Base-by-base conservation (phyloP, 2,797 vertebrate genomes). In the Emydoidea blandingii region DNA sequence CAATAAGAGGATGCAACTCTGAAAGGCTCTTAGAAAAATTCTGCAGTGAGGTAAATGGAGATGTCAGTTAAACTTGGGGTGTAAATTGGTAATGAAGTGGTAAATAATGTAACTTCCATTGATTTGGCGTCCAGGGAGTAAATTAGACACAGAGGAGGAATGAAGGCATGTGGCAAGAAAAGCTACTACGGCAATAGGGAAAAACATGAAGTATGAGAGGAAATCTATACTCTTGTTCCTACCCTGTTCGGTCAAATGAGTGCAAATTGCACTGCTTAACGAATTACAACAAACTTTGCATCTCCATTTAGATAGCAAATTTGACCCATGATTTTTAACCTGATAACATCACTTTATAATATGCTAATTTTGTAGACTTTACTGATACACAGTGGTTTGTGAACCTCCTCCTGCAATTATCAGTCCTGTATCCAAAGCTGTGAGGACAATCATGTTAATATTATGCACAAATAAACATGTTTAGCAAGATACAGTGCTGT, bases 21-120 rank as follows among this genome's bases (percentile, higher is more conserved):
- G 79, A 79, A 88, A 86, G 37, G 16, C 12, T 85, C 54, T 84
- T 78, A 3, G 16, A 23, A 83, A 15, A 79, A 91, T 95, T 95
- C 87, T 90, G 29, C 44, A 87, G 78, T 50, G 41, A 88, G 19
- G 49, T 62, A 90, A 84, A 92, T 72, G 27, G 49, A 68, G 59
- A 59, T 34, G n/a, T 8, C 85, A 90, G 80, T 81, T 41, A 84
- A 81, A 85, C n/a, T 79, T 76, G 83, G 56, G 6, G 68, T 5
- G 1, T 76, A n/a, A 47, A 44, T 85, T 79, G 90, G 11, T 54
- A 78, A 65, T 89, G 89, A 90, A 88, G 62, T 72, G 25, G 29
- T 81, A 83, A 12, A 5, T n/a, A 6, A 85, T 80, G 82, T 54
- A 31, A 5, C n/a, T 86, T 89, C 29, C 2, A 25, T 49, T 82